Evolutionary conservation across 2,797 vertebrate genomes (phyloP), one percentile per base, ranked within the genome.

Genomic region (Melanotaenia maccullochi): DNA sequence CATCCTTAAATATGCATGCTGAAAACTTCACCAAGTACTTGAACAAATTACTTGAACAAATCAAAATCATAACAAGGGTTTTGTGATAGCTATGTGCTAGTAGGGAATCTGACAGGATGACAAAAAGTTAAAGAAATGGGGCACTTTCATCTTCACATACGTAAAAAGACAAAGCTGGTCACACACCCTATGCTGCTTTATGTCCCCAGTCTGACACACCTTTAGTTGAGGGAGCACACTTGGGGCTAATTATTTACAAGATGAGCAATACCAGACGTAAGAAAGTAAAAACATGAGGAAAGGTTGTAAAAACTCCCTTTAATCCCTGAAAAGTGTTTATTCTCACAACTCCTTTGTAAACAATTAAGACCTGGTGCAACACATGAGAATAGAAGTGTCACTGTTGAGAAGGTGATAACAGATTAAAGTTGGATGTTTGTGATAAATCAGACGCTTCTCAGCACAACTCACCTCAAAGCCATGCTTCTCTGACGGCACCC

Each of bases 401-500:
- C 18, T 24, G 32, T 42, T 51, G 5, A 22, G 25, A 42, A 4
- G 42, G 30, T 55, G 59, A 25, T 55, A 14, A 9, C 2, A 12
- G 33, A 65, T 51, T 28, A 65, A 30, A 22, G 20, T 18, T 14
- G 32, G 57, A 36, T 40, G 59, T 32, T 35, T 9, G 32, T 67
- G 14, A 9, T 56, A 54, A 35, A 57, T 16, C 12, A 72, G 56
- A 63, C 20, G 18, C 51, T 68, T 65, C 24, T 57, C 25, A 22
- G 9, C 49, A 69, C 28, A 9, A 63, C 87, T 93, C 80, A 95
- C 95, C 95, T 98, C 97, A 47, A 98, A 98, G 47, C 97, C 97
- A 13, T 97, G 95, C 69, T 96, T 96, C 90, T 97, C 96, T 0
- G 97, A 98, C 0, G 97, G 96, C 81, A 98, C 96, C 97, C 97